Evolutionary conservation across 2,888 invertebrate genomes (phyloP), one percentile per base, ranked within the genome.

Genomic region (Dichetophora obliterata): DNA sequence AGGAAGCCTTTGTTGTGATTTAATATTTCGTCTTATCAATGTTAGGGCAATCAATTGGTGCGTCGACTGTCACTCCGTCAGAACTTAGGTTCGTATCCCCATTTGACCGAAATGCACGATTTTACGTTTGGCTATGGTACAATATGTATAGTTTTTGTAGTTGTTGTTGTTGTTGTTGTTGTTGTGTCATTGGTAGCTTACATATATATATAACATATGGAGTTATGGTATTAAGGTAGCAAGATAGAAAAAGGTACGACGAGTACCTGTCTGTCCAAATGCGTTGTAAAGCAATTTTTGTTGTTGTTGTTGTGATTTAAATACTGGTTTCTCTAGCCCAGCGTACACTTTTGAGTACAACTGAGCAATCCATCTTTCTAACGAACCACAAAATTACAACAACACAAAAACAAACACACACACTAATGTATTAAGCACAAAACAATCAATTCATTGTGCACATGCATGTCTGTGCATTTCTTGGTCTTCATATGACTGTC

Each of bases 241-340:
- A 16, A 16, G 9, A 8, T 16, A 27, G 61, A 34, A 65, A 34
- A 65, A 27, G 31, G 63, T 65, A 27, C 84, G 84, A 83, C 83
- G 80, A 84, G 81, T 84, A 84, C 85, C 85, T 85, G 84, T 85
- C 85, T 85, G 81, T 85, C 85, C 85, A 84, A 85, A 85, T 84
- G 82, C 83, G 83, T 84, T 84, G 83, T 84, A 84, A 85, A 84
- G 84, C 81, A 83, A 82, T 82, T 83, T 24, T 14, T 68, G 52
- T 74, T 52, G 50, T 65, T 73, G 50, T 43, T 63, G 63, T 61
- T 73, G 48, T 50, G 72, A 37, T 66, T 65, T 59, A 63, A 76
- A 22, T 82, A 84, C 79, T 65, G 6, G 52, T 66, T 52, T 52
- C 75, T 19, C 68, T 48, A 50, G 69, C 70, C 50, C 68, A 68